Conservation (phyloP, 2,888 invertebrate species). For the Sthenelais limicola region DNA sequence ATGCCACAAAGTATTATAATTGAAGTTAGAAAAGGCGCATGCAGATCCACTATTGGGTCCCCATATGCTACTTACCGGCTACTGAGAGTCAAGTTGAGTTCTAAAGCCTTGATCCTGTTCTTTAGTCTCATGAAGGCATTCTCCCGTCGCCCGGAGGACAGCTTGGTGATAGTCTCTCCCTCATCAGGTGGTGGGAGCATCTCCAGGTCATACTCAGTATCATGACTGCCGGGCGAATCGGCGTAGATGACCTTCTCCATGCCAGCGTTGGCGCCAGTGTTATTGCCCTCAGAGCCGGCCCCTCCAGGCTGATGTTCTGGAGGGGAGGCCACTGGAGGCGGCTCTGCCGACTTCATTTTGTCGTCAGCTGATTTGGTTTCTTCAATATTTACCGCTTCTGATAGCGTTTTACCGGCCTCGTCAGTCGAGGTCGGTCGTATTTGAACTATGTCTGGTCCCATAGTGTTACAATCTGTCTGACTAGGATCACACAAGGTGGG, state of each 20-base stretch:
- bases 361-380: neutral
- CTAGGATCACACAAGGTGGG: constrained; percentile 5
- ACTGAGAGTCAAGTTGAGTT: constrained; percentile 96
- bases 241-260: constrained; percentile 44
- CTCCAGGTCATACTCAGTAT: constrained; percentile 37
- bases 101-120: constrained; percentile 95
- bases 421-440: constrained; percentile 37
- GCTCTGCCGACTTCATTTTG: neutral
- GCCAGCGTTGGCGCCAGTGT: neutral
- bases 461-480: neutral
- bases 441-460: constrained; percentile 41
- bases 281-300: neutral
- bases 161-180: constrained; percentile 51
- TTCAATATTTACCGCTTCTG: neutral
- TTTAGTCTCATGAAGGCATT: constrained; percentile 85
- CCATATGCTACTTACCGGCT: constrained; percentile 77
- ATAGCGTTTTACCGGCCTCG: neutral
- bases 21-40: too few species aligned
- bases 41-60: too few species aligned
- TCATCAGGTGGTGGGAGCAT: constrained; percentile 35
- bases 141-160: constrained; percentile 53
- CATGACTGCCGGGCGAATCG: constrained; percentile 33
- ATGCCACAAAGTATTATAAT: too few species aligned
- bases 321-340: neutral
- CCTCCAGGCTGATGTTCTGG: too few species aligned